Percentiles rank a stretch among this genome's conserved stretches.
These are phyloP conservation scores for Smittia sp. DNA, from an alignment of 2,888 invertebrate species.

Conservation along the genomic window DNA sequence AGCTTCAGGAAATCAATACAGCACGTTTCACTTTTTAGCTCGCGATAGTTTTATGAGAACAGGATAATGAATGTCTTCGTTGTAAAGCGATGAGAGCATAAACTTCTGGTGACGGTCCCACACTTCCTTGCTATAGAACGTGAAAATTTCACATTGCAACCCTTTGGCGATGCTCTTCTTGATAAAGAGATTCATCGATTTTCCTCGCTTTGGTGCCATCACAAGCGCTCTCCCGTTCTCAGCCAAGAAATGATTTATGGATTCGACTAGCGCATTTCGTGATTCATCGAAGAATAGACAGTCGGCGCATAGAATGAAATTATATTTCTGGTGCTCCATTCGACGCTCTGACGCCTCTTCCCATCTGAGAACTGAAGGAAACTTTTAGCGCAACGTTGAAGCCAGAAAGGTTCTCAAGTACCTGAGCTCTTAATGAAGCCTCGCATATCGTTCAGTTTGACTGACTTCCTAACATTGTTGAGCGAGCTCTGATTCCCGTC, in stretches of 20 bases:
- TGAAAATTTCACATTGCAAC: conserved; percentile 58
- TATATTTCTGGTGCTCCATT: conserved; percentile 58
- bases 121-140: conserved; percentile 63
- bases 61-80: conserved; percentile 70
- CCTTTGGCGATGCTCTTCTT: conserved; percentile 60
- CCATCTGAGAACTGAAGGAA: conserved; percentile 57
- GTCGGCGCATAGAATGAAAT: conserved; percentile 74
- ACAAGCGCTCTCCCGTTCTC: conserved; percentile 65
- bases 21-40: not conserved
- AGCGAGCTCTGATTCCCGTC: conserved; percentile 77
- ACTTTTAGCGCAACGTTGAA: not conserved
- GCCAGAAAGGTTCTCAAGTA: not conserved
- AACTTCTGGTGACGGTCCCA: conserved; percentile 65
- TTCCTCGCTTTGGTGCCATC: conserved; percentile 73
- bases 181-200: conserved; percentile 68
- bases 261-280: conserved; percentile 63
- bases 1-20: not conserved
- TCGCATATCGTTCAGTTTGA: conserved; percentile 63
- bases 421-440: conserved; percentile 29
- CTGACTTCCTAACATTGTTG: conserved; percentile 66
- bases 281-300: conserved; percentile 77
- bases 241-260: conserved; percentile 63
- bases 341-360: conserved; percentile 49
- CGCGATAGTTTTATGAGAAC: conserved; percentile 61
- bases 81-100: conserved; percentile 61